phyloP scores from a whole-genome alignment of 2,113 vertebrate species.

The Terrapene triunguis region DNA sequence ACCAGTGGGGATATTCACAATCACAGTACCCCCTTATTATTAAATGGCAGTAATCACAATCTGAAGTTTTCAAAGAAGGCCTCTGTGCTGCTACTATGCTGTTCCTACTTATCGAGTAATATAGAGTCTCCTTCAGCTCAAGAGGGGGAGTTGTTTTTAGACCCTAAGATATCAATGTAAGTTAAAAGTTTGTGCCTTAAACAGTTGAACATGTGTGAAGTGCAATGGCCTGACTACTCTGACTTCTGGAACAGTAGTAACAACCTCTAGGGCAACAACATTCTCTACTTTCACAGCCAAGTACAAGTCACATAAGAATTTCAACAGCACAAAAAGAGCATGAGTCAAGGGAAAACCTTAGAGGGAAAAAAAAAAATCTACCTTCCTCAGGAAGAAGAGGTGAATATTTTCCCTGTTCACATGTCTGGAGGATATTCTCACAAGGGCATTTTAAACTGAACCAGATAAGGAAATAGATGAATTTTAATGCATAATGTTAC shows the following conservation, averaged over 20 bases:
- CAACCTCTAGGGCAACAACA: neutral
- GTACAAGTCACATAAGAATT: neutral
- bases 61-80: neutral
- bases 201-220: neutral
- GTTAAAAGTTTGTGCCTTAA: neutral
- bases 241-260: neutral
- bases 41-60: neutral
- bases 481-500: neutral
- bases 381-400: accelerated
- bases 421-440: neutral
- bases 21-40: neutral
- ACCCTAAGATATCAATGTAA: neutral
- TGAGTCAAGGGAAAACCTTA: neutral
- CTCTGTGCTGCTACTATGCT: neutral
- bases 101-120: constrained; percentile 21
- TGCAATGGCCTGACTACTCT: neutral
- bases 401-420: neutral
- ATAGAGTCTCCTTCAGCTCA: neutral
- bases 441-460: neutral
- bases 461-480: neutral
- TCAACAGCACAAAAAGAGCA: neutral
- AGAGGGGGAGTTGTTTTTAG: neutral
- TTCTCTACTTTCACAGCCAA: neutral
- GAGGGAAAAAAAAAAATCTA: neutral
- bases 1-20: neutral